Base-by-base conservation (phyloP, 2,113 vertebrate genomes). In the Eleginops maclovinus region DNA sequence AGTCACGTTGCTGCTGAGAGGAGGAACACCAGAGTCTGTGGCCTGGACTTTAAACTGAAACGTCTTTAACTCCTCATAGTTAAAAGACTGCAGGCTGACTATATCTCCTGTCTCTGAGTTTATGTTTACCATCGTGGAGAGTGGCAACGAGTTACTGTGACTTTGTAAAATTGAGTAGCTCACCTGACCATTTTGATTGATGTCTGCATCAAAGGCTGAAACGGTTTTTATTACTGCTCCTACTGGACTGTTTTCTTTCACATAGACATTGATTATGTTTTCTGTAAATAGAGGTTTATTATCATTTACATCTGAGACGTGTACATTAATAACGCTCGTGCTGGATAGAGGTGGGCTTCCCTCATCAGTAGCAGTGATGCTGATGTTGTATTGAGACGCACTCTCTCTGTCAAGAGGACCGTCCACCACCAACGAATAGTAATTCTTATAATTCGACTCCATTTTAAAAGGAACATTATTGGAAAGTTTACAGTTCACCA, bases 391-490 rank as follows among this genome's bases (percentile, higher is more conserved):
- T 58, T 58, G 55, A 36, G 55, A 11, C 31, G 26, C 17, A 16
- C 26, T 36, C 55, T 58, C 93, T 73, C 91, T 89, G 21, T 93
- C 88, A 1, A 93, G 56, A 0, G 16, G 15, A 5, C 75, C 87
- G 21, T 92, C 64, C 21, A 95, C 78, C 3, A 92, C 77, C n/a
- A 96, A 54, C 0, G 95, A 94, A 26, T 95, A 95, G 79, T 94
- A 94, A 31, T 95, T 94, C 51, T 89, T 94, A 60, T 93, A 94
- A 17, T 94, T 94, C 1, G 89, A 41, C 1, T 61, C 58, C 14
- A 61, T 14, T 61, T 61, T 94, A 87, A 22, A 46, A 89, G 72
- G 31, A 1, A 61, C 36, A 41, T 41, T 22, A 22, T 41, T 82
- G 0, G 91, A 88, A 19, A 94, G 93, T 31, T 82, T 76, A 84